Conservation (phyloP, 2,113 vertebrate genomes). For the Cyphomyrus plagiostoma region DNA sequence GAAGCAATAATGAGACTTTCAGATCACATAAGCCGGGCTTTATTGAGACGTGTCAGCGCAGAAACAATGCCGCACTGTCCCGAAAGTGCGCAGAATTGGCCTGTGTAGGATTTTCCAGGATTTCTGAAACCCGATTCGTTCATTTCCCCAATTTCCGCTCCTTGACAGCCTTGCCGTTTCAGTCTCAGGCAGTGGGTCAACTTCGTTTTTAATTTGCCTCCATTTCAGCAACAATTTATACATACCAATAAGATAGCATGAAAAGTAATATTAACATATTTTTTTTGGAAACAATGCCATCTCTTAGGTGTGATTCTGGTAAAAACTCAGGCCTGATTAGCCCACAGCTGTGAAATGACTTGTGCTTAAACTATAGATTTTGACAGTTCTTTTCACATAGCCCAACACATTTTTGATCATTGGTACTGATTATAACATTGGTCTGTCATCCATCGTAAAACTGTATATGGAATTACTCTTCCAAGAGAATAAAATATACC, state of each 20-base stretch:
- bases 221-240: background rate
- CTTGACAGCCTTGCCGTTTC: slow-evolving; percentile 35
- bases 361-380: background rate
- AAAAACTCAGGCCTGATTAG: background rate
- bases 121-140: slow-evolving; percentile 34
- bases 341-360: background rate
- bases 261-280: background rate
- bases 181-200: slow-evolving; percentile 52
- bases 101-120: slow-evolving; percentile 26
- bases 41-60: slow-evolving; percentile 57
- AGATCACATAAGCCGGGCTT: slow-evolving; percentile 70
- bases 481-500: background rate
- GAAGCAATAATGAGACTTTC: slow-evolving; percentile 67
- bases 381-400: background rate
- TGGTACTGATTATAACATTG: slow-evolving; percentile 1
- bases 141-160: slow-evolving; percentile 37
- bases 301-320: background rate
- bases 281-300: background rate
- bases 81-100: slow-evolving; percentile 25
- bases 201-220: slow-evolving; percentile 56
- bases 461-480: background rate
- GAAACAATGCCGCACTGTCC: slow-evolving; percentile 46
- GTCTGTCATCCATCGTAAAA: background rate
- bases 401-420: background rate
- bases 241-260: background rate